These are phyloP conservation scores for Caranx melampygus DNA, from an alignment of 2,113 vertebrate genomes.

Conservation along the genomic window DNA sequence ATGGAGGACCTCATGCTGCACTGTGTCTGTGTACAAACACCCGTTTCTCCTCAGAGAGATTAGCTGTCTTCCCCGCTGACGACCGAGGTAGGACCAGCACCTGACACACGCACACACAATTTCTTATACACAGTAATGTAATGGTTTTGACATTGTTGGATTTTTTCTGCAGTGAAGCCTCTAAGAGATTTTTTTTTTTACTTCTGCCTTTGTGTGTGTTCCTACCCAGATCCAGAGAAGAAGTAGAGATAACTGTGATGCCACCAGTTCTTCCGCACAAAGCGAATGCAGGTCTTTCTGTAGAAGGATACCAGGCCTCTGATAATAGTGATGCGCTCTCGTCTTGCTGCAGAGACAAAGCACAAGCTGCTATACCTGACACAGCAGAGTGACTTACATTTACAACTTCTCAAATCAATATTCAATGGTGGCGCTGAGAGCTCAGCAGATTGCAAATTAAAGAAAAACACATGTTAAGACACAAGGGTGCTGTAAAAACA, in stretches of 20 bases:
- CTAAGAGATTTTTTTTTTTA: too few relatives aligned
- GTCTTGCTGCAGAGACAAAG: background rate
- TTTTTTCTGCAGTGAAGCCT: too few relatives aligned
- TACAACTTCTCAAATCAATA: background rate
- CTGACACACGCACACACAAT: conserved; percentile 51
- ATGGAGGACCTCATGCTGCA: conserved; percentile 79
- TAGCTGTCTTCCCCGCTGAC: background rate
- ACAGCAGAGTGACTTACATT: background rate
- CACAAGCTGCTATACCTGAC: too few relatives aligned
- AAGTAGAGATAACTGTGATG: conserved; percentile 40
- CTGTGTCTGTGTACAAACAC: conserved; percentile 30
- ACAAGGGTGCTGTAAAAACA: too few relatives aligned
- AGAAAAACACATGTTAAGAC: too few relatives aligned
- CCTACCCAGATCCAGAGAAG: conserved; percentile 53
- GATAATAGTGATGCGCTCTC: conserved; percentile 6
- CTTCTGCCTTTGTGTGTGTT: background rate
- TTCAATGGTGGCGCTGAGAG: too few relatives aligned
- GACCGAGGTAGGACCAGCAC: conserved; percentile 77
- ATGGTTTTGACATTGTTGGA: too few relatives aligned
- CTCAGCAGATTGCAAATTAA: too few relatives aligned
- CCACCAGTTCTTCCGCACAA: fast-evolving
- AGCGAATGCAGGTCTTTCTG: conserved; percentile 60
- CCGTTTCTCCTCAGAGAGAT: conserved; percentile 50
- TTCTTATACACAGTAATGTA: background rate
- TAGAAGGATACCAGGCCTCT: conserved; percentile 37